Conservation (phyloP, 1,140 invertebrate genomes). For the Trypoxylus dichotomus region DNA sequence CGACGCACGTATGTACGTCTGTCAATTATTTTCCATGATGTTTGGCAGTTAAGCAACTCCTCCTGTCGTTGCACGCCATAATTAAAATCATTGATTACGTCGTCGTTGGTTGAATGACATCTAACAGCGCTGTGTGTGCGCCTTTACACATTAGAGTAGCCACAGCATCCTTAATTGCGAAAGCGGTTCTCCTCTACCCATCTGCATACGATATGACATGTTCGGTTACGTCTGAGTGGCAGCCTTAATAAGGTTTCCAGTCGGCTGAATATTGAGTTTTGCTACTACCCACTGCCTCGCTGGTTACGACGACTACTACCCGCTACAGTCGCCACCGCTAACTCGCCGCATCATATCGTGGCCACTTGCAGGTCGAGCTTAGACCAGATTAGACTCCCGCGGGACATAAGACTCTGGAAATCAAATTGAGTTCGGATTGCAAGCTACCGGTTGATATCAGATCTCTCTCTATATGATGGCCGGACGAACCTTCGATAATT, state of each 20-base stretch:
- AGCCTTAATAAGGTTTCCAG: constrained; percentile 54
- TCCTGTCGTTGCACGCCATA: constrained; percentile 10
- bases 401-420: constrained; percentile 48
- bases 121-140: constrained; percentile 31
- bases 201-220: constrained; percentile 47
- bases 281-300: constrained; percentile 26
- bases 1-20: background rate
- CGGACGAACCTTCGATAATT: constrained; percentile 38
- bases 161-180: constrained; percentile 38
- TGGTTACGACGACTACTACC: background rate
- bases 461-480: constrained; percentile 34
- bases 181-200: constrained; percentile 38
- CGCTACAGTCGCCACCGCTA: constrained; percentile 36
- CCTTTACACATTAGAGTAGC: constrained; percentile 33
- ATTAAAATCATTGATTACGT: constrained; percentile 33
- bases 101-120: constrained; percentile 28
- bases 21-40: background rate
- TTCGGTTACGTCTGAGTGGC: constrained; percentile 47
- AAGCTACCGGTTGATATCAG: constrained; percentile 36
- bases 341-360: constrained; percentile 45
- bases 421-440: constrained; percentile 53
- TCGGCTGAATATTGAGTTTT: constrained; percentile 54
- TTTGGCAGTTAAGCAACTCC: constrained; percentile 14
- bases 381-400: constrained; percentile 50
- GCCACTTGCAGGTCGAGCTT: constrained; percentile 51